Evolutionary conservation across 1,140 invertebrate genomes (phyloP).

Genomic region (Lepidurus apus): DNA sequence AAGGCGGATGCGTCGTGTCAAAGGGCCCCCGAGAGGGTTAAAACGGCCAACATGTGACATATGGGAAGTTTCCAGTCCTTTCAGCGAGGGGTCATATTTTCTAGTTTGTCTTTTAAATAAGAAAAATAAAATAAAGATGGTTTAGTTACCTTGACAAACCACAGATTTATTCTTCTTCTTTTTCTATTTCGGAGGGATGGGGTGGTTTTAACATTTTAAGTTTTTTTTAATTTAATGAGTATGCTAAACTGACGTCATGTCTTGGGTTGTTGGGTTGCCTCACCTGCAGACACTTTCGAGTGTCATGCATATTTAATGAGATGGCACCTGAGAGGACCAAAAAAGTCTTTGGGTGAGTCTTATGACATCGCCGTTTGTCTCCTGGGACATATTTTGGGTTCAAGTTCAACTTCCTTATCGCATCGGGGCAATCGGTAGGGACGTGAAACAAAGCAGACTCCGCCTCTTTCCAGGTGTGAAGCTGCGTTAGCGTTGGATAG

Average conservation of each 20-base stretch:
- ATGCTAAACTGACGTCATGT: too few species aligned
- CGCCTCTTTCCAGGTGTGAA: neutral
- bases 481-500: neutral
- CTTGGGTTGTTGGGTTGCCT: too few species aligned
- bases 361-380: too few species aligned
- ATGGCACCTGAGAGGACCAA: neutral
- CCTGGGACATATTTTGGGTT: too few species aligned
- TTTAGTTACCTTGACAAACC: too few species aligned
- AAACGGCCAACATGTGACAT: neutral
- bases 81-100: neutral
- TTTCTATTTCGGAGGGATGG: too few species aligned
- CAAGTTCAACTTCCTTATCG: too few species aligned
- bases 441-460: neutral
- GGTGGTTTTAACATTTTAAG: too few species aligned
- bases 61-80: neutral
- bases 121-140: too few species aligned
- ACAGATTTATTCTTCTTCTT: too few species aligned
- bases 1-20: slow-evolving; percentile 8
- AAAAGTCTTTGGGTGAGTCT: neutral
- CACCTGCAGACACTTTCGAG: neutral
- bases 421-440: neutral
- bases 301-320: slow-evolving; percentile 18
- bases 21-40: neutral
- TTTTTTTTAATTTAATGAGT: too few species aligned
- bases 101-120: neutral